These are phyloP conservation scores for Petroica traversi DNA, from an alignment of 2,113 vertebrate genomes.

Conservation along the genomic window DNA sequence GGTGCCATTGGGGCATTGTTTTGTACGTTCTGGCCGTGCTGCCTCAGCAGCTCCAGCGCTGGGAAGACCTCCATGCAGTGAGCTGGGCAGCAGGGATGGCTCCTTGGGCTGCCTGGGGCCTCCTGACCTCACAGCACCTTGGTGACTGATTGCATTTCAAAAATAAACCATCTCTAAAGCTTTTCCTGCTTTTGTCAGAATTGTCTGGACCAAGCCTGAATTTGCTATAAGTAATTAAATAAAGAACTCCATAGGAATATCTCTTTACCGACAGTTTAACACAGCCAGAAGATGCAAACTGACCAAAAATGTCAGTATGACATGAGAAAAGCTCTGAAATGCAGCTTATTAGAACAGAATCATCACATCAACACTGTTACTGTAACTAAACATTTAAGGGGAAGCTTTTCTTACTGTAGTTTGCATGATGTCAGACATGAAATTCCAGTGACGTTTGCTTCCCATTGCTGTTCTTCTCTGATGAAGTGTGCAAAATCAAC, in stretches of 20 bases:
- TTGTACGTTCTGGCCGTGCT: fast-evolving
- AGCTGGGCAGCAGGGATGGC: not conserved
- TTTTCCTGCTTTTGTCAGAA: not conserved
- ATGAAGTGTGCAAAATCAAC: not conserved
- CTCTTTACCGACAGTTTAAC: not conserved
- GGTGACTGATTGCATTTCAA: not conserved
- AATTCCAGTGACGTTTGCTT: not conserved
- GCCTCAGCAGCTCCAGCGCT: not conserved
- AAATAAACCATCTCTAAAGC: not conserved
- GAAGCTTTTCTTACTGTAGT: not conserved
- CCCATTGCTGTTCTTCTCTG: not conserved
- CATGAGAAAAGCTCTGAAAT: not conserved
- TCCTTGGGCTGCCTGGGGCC: not conserved
- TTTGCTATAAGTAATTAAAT: not conserved
- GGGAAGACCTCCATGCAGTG: fast-evolving
- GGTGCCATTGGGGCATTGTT: not conserved
- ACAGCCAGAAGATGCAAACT: not conserved
- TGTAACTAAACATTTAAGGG: not conserved
- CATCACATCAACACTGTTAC: not conserved
- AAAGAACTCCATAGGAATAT: not conserved
- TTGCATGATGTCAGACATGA: not conserved
- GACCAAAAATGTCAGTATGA: not conserved
- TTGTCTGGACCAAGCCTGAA: not conserved
- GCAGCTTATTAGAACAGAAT: not conserved
- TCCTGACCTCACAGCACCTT: not conserved